Base-by-base conservation (phyloP, 2,888 invertebrate species). In the Chirona hameri region DNA sequence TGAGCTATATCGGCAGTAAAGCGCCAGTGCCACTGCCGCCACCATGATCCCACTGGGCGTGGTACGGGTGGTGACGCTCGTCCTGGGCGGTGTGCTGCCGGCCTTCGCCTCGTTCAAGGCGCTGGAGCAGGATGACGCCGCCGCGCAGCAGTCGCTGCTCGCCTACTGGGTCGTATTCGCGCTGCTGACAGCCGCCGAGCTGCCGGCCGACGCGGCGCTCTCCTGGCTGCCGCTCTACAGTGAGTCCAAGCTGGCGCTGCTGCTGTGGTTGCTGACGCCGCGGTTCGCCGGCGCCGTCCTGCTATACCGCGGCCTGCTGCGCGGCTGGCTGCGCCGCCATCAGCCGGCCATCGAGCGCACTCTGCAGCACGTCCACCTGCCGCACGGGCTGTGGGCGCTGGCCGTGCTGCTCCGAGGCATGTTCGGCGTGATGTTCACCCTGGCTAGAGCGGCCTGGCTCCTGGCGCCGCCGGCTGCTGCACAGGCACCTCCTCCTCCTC, bases 191-290 rank as follows among this genome's bases (percentile, higher is more conserved):
- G 39, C 76, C 76, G n/a, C 7, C 39, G 76, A 76, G 76, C 39
- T 76, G 76, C 27, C 15, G 76, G 39, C 76, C 21, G 76, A 76
- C 24, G 39, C 76, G 7, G 39, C 27, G 18, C 24, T 76, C 76
- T 76, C 29, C 76, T 76, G 76, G 76, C 76, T 76, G 39, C 76
- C 76, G 76, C 31, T 76, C 39, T 76, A 76, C 76, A 21, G 31
- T 39, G 76, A 76, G 39, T 3, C 14, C 18, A 76, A 76, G 76
- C 76, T 76, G 76, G 1, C 29, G 76, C 39, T 39, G 76, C 76
- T 76, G 76, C 21, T 76, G 76, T 76, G 76, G 76, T 24, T 76
- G 76, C 39, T 76, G 7, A 31, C 76, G 39, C 76, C 76, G 76
- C 76, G 39, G 76, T 76, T 31, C 76, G 31, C 31, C 21, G 76